Percentiles rank a stretch among this genome's conserved stretches.
Evolutionary conservation across 2,113 vertebrate species (phyloP).

Genomic region (Physeter macrocephalus): DNA sequence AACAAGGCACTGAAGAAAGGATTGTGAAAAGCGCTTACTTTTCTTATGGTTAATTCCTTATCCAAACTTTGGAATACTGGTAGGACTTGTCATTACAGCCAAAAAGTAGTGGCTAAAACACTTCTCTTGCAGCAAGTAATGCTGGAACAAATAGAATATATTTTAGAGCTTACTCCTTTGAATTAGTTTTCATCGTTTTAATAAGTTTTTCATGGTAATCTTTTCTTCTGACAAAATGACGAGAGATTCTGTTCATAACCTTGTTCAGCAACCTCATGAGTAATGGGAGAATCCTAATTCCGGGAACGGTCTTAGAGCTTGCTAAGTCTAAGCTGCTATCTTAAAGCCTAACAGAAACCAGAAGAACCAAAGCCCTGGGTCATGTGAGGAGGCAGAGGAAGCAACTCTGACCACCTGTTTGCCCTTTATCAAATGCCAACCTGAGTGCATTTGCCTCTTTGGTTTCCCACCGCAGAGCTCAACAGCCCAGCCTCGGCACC

Average conservation of each 20-base stretch:
- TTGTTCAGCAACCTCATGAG: neutral
- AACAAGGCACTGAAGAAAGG: neutral
- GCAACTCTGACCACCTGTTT: slow-evolving; percentile 32
- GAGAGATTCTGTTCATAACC: neutral
- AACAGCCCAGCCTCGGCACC: slow-evolving; percentile 93
- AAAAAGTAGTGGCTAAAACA: neutral
- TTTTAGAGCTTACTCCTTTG: neutral
- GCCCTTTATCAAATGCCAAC: slow-evolving; percentile 34
- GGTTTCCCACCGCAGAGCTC: slow-evolving; percentile 81
- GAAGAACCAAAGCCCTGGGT: neutral
- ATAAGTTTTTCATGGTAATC: neutral
- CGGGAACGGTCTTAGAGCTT: neutral
- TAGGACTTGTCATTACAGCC: neutral
- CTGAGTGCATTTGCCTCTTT: slow-evolving; percentile 58
- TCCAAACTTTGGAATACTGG: neutral
- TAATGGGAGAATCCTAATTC: slow-evolving; percentile 10
- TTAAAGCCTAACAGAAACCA: slow-evolving; percentile 53
- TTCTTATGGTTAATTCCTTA: neutral
- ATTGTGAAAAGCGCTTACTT: neutral
- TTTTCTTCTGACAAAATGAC: slow-evolving; percentile 20
- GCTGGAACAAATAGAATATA: neutral
- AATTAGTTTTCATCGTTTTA: neutral
- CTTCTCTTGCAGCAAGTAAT: neutral
- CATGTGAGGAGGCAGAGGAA: neutral
- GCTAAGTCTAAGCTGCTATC: slow-evolving; percentile 16